Evolutionary conservation across 2,888 invertebrate species (phyloP), one percentile per base, ranked within the genome.

Genomic region (Platycheirus albimanus): DNA sequence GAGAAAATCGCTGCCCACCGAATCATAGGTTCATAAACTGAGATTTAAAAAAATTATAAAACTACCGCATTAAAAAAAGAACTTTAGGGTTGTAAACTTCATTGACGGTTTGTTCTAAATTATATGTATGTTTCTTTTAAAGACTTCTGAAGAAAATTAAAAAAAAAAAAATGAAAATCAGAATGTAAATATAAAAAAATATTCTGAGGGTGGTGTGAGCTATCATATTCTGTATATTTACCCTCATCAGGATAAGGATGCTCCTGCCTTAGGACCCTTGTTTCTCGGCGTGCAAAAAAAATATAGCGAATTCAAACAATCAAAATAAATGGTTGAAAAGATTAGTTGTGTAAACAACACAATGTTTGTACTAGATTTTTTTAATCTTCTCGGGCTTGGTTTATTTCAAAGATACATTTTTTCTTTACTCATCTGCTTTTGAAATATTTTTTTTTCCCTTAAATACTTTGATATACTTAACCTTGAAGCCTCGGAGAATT

Each of bases 151-250:
- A 61, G 49, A 56, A 33, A 28, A 41, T 24, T n/a, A n/a, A n/a
- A 51, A 20, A 28, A 54, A 38, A 67, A 52, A 20, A 58, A 64
- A 45, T 41, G 1, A 8, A 45, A 76, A 66, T 66, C 33, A 17
- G 66, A 81, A 77, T 71, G 81, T 77, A 81, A 81, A 77, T 63
- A 81, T 24, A 66, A 51, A 64, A 75, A 75, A 76, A 52, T 49
- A 41, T 6, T 1, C 36, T 54, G 75, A 70, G 58, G 70, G 66
- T 76, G 51, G 76, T 36, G 61, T 19, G 8, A 41, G 30, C 20
- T 51, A 66, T 76, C n/a, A n/a, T n/a, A n/a, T n/a, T n/a, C n/a
- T n/a, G n/a, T 28, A 52, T 41, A 20, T 47, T 80, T 70, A 81
- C 80, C 76, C 80, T 71, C 61, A 61, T 70, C 28, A 52, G 33